A percentile compares a stretch with the other conserved stretches of the same genome.
Evolutionary conservation across 1,140 invertebrate genomes (phyloP).

Genomic region (Habropoda laboriosa): DNA sequence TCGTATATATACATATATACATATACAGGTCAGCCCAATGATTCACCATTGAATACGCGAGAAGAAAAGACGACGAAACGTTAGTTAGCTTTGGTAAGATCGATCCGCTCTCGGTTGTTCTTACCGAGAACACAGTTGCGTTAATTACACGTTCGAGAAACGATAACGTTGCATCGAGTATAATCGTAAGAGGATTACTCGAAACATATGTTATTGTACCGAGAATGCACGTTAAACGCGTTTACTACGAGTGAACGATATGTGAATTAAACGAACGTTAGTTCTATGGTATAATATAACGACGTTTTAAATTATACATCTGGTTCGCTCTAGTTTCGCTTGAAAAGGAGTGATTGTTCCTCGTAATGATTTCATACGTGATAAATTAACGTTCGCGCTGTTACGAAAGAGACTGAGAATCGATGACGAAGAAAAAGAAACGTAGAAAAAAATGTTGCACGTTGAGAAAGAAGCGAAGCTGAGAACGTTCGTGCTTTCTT

Average conservation of each 20-base stretch:
- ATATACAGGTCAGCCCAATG: constrained; percentile 9
- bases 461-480: neutral
- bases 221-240: neutral
- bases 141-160: neutral
- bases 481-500: neutral
- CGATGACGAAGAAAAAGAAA: neutral
- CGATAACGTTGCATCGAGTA: neutral
- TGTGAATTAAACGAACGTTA: too few relatives aligned
- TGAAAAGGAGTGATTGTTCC: neutral
- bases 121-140: rapidly evolving
- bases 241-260: neutral
- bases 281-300: too few relatives aligned
- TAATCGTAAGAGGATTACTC: neutral
- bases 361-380: neutral
- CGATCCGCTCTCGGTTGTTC: neutral
- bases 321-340: too few relatives aligned
- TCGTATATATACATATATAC: constrained; percentile 19
- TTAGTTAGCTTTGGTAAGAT: neutral
- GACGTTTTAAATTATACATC: too few relatives aligned
- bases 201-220: neutral
- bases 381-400: neutral
- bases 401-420: neutral
- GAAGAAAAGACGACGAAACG: neutral
- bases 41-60: neutral
- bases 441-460: neutral